Percentiles rank a stretch among this genome's conserved stretches.
phyloP scores from a whole-genome alignment of 2,797 vertebrate species.

The Catamblyrhynchus diadema region DNA sequence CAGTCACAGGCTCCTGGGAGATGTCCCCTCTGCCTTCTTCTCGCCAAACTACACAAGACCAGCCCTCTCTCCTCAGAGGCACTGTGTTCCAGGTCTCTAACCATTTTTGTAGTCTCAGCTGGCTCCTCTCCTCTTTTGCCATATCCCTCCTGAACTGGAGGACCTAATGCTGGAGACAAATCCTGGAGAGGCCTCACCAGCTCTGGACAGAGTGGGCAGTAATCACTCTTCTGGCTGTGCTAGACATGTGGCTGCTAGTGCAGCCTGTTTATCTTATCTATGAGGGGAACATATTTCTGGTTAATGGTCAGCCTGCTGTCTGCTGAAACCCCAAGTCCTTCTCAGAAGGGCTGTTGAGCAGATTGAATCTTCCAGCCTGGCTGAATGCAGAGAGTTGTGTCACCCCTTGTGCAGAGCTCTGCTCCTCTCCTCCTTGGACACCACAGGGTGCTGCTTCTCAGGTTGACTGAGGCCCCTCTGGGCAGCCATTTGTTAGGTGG shows the following conservation, averaged over 20 bases:
- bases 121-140: not conserved
- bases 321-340: not conserved
- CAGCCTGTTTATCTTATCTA: not conserved
- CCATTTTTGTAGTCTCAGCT: not conserved
- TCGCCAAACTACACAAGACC: not conserved
- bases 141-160: not conserved
- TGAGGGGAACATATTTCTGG: not conserved
- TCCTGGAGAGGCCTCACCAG: not conserved
- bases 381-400: not conserved
- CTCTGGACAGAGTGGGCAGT: not conserved
- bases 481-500: not conserved
- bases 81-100: not conserved
- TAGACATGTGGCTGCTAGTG: not conserved
- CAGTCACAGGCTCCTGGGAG: not conserved
- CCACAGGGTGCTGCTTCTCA: not conserved
- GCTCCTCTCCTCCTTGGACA: not conserved
- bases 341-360: not conserved
- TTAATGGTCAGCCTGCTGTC: not conserved
- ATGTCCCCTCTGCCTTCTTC: not conserved
- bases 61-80: not conserved
- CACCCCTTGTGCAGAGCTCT: not conserved
- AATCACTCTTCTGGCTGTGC: not conserved
- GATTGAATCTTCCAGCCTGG: not conserved
- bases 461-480: not conserved
- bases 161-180: fast-evolving